A percentile compares a stretch with the other conserved stretches of the same genome.
These are phyloP conservation scores for Cotesia glomerata DNA, from an alignment of 1,140 invertebrate species.

Conservation along the genomic window DNA sequence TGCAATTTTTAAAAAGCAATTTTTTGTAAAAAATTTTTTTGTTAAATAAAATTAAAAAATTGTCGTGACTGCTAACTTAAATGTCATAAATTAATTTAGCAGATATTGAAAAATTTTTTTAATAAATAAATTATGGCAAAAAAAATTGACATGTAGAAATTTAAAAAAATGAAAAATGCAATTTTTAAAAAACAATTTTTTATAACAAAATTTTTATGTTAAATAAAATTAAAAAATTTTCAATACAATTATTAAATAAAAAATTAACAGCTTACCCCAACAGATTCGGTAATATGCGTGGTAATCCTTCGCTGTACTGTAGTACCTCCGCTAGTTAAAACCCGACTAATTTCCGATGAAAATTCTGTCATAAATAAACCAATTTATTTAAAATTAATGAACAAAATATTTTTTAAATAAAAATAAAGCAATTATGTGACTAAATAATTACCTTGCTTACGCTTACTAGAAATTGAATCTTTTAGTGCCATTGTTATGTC, in stretches of 20 bases:
- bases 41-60: too few relatives aligned
- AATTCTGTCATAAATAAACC: constrained; percentile 41
- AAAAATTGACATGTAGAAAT: too few relatives aligned
- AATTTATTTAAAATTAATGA: constrained; percentile 11
- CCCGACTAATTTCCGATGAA: constrained; percentile 32
- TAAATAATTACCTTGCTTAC: constrained; percentile 49
- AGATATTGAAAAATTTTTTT: too few relatives aligned
- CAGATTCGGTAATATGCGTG: constrained; percentile 19
- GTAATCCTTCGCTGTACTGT: constrained; percentile 27
- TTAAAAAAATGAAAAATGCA: too few relatives aligned
- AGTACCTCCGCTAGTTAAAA: constrained; percentile 32
- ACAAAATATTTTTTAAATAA: not conserved
- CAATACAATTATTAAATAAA: not conserved
- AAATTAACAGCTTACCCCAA: constrained; percentile 25
- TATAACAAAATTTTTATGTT: too few relatives aligned
- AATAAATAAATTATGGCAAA: too few relatives aligned
- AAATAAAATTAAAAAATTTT: too few relatives aligned
- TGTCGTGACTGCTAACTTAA: too few relatives aligned
- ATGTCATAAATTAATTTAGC: too few relatives aligned
- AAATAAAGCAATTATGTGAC: not conserved
- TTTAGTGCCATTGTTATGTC: constrained; percentile 49
- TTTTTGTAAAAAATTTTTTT: too few relatives aligned
- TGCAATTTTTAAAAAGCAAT: too few relatives aligned
- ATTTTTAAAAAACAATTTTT: too few relatives aligned
- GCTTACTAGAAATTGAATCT: constrained; percentile 43